Evolutionary conservation across 1,140 invertebrate genomes (phyloP).

Genomic region (Parasteatoda tepidariorum): DNA sequence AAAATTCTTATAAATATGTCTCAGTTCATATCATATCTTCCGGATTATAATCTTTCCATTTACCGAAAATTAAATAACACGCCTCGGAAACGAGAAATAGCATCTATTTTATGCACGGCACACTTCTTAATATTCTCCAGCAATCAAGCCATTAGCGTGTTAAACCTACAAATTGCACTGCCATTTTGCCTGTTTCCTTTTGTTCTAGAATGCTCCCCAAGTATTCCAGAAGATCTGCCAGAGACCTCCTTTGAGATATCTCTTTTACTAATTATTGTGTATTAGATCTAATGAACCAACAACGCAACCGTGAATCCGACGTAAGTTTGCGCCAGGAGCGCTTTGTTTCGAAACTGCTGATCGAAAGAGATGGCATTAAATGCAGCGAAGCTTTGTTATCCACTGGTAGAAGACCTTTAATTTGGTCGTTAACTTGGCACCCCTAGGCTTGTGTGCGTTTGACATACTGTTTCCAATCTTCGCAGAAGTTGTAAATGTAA

Average conservation of each 20-base stretch:
- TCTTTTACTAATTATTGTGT: neutral
- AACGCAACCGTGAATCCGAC: neutral
- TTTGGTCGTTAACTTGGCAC: neutral
- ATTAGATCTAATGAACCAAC: neutral
- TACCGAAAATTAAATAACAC: too few species aligned
- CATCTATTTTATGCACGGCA: too few species aligned
- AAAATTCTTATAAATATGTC: too few species aligned
- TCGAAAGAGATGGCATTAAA: neutral
- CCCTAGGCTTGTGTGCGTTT: neutral
- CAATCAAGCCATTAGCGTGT: too few species aligned
- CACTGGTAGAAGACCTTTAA: neutral
- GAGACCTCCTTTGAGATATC: neutral
- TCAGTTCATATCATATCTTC: too few species aligned
- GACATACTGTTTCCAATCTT: neutral
- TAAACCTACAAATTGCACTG: too few species aligned
- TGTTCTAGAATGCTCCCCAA: too few species aligned
- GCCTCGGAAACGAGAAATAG: too few species aligned
- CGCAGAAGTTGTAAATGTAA: neutral
- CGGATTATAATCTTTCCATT: too few species aligned
- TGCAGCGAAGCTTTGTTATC: neutral
- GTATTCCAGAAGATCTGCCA: too few species aligned
- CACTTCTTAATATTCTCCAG: too few species aligned
- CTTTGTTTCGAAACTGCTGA: neutral
- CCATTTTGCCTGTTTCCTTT: too few species aligned
- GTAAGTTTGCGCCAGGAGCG: neutral